Evolutionary conservation across 1,140 invertebrate species (phyloP), one percentile per base, ranked within the genome.

Genomic region (Ptiloglossa arizonensis): DNA sequence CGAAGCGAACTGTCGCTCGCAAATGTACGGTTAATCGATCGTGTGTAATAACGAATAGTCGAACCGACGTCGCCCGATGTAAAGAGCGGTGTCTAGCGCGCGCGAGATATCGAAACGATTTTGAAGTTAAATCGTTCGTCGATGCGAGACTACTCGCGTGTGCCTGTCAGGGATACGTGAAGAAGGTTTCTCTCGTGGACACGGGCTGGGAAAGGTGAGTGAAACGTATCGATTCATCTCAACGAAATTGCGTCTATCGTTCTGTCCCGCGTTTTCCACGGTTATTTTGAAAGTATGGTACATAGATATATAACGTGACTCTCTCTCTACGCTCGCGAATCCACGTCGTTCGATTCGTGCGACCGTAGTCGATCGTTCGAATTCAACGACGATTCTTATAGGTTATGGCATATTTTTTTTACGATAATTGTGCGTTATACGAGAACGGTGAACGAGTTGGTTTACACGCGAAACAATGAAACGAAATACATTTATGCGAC

Each of bases 141-240:
- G 35, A 68, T 75, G 63, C 27, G 29, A 67, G 24, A 74, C 19
- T 60, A 13, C 22, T 27, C 66, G 74, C 24, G 74, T 69, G 74
- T 71, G 74, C 67, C 57, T 77, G 56, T 22, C 67, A 50, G 46
- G 44, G 74, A 70, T 77, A 70, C 67, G 67, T 77, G 74, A 71
- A 54, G 46, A 62, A 50, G 24, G 29, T 41, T 48, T n/a, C 27
- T 48, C 15, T n/a, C 17, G 27, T 32, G 46, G 46, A 70, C 15
- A 50, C 59, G 4, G 22, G 17, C 38, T 46, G 35, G 59, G 5
- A 22, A 9, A 44, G 56, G 74, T 77, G 35, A 77, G 74, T 54
- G 17, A 46, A 19, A 29, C 13, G n/a, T 24, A 13, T 24, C n/a
- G 9, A 41, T 60, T 41, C 50, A 52, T 52, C 50, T 6, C 22